Evolutionary conservation across 2,797 vertebrate genomes (phyloP).

Genomic region (Centroberyx gerrardi): DNA sequence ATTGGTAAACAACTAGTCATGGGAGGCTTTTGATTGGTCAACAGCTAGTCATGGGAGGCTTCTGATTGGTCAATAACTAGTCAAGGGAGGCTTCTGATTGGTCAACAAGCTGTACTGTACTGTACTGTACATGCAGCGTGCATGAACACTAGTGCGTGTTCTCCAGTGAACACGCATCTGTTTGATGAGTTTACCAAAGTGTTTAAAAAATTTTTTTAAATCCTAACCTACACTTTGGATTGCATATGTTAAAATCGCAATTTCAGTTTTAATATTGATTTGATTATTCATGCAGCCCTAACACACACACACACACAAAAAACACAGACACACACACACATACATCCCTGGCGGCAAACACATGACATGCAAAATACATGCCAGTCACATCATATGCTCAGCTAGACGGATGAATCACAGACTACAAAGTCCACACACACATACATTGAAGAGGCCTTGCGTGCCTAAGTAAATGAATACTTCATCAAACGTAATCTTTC

Average conservation of each 20-base stretch:
- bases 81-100: too few species aligned
- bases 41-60: too few species aligned
- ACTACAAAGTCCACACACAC: neutral
- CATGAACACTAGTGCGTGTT: too few species aligned
- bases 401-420: conserved; percentile 30
- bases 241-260: conserved; percentile 6
- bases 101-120: too few species aligned
- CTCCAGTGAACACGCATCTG: too few species aligned
- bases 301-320: neutral
- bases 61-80: too few species aligned
- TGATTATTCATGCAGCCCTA: too few species aligned
- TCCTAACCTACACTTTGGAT: neutral
- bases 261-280: conserved; percentile 16
- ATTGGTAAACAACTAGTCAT: too few species aligned
- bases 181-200: too few species aligned
- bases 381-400: conserved; percentile 61
- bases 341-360: conserved; percentile 5
- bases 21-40: too few species aligned
- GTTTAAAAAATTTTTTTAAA: neutral
- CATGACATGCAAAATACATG: conserved; percentile 67
- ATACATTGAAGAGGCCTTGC: conserved; percentile 10
- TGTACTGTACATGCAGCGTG: too few species aligned
- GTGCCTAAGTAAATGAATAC: conserved; percentile 38
- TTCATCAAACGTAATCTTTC: conserved; percentile 54
- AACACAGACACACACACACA: neutral